Evolutionary conservation across 2,797 vertebrate genomes (phyloP).

Genomic region (Sternotherus odoratus): DNA sequence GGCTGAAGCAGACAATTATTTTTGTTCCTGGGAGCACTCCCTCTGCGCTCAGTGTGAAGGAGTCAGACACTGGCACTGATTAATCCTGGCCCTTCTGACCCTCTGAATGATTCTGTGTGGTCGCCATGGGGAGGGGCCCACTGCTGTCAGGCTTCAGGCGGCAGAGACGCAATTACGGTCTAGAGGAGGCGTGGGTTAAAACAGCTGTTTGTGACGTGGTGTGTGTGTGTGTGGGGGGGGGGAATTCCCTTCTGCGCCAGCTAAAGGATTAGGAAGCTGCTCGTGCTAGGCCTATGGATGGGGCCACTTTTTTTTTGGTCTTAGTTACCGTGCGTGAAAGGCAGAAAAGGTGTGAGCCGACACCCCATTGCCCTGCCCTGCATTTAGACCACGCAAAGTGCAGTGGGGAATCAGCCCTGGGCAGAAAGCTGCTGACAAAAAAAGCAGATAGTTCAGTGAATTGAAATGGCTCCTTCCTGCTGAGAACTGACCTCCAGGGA

Average conservation of each 20-base stretch:
- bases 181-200: not conserved
- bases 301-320: not conserved
- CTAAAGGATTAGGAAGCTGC: too few relatives aligned
- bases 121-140: too few relatives aligned
- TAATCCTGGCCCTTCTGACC: not conserved
- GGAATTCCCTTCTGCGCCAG: not conserved
- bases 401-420: not conserved
- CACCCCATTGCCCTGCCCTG: not conserved
- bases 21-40: not conserved
- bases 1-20: not conserved
- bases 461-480: not conserved
- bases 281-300: not conserved
- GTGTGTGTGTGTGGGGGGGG: fast-evolving
- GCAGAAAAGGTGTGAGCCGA: not conserved
- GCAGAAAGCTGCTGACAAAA: not conserved
- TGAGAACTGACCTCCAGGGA: not conserved
- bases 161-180: not conserved
- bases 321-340: not conserved
- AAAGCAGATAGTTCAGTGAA: not conserved
- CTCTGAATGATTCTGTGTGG: not conserved
- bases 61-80: fast-evolving
- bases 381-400: not conserved
- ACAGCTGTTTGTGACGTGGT: not conserved
- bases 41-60: not conserved
- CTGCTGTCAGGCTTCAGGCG: not conserved